A percentile compares a stretch with the other conserved stretches of the same genome.
Evolutionary conservation across 1,140 invertebrate genomes (phyloP).

Genomic region (Drosophila mauritiana): DNA sequence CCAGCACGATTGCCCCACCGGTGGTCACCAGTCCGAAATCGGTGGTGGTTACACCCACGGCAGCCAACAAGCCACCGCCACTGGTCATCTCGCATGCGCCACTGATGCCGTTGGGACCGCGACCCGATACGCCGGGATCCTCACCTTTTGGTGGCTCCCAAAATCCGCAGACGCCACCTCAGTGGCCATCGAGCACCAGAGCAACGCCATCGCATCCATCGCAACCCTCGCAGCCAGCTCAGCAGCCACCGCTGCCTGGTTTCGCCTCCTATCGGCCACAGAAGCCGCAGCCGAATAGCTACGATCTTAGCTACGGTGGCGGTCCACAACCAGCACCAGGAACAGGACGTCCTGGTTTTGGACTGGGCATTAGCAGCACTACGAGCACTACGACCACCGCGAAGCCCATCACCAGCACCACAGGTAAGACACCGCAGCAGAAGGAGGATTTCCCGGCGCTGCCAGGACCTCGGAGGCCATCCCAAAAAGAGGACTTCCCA

Average conservation of each 20-base stretch:
- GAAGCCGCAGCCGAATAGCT: conserved; percentile 70
- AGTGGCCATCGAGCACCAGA: conserved; percentile 53
- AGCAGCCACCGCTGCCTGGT: conserved; percentile 65
- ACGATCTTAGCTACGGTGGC: conserved; percentile 77
- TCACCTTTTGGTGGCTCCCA: conserved; percentile 57
- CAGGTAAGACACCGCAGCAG: conserved; percentile 56
- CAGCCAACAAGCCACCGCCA: conserved; percentile 66
- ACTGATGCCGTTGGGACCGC: conserved; percentile 71
- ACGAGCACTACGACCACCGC: conserved; percentile 49
- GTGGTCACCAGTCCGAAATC: conserved; percentile 26
- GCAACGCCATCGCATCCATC: neutral
- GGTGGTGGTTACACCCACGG: conserved; percentile 17
- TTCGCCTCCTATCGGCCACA: conserved; percentile 71
- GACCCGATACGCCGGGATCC: conserved; percentile 72
- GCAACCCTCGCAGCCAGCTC: neutral
- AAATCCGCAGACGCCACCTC: conserved; percentile 30
- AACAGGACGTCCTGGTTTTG: conserved; percentile 52
- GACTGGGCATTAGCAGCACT: conserved; percentile 35
- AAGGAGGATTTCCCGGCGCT: conserved; percentile 76
- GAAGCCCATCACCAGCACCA: conserved; percentile 26
- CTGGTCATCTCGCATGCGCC: conserved; percentile 75
- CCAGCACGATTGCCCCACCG: conserved; percentile 12
- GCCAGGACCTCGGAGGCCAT: conserved; percentile 65
- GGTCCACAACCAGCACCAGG: conserved; percentile 25
- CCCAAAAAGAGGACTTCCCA: conserved; percentile 71